Percentiles rank a stretch among this genome's conserved stretches.
These are phyloP conservation scores for Dichetophora obliterata DNA, from an alignment of 2,888 invertebrate species.

Conservation along the genomic window DNA sequence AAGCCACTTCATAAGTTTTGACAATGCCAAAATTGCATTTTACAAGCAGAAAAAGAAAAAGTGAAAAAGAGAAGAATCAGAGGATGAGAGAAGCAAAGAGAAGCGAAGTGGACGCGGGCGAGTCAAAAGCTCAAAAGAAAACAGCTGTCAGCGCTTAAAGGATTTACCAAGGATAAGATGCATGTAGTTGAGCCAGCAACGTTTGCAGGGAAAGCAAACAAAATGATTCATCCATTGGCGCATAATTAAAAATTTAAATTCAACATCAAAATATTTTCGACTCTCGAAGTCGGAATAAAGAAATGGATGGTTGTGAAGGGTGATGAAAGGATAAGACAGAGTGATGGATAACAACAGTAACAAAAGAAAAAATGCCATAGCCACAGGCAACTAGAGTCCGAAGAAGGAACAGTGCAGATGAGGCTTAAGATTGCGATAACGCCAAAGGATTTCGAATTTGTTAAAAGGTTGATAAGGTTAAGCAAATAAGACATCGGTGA, in stretches of 20 bases:
- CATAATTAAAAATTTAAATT: conserved; percentile 5
- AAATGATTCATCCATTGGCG: not conserved
- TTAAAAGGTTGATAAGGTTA: no score
- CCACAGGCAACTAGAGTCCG: no score
- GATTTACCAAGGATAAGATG: conserved; percentile 21
- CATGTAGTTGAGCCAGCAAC: not conserved
- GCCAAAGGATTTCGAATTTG: no score
- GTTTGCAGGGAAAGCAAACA: not conserved
- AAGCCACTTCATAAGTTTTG: conserved; percentile 38
- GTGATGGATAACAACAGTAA: not conserved
- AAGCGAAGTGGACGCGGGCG: not conserved
- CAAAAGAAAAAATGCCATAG: not conserved
- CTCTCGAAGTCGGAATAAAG: not conserved
- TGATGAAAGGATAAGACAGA: not conserved
- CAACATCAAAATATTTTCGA: conserved; percentile 3
- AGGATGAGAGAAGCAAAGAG: not conserved
- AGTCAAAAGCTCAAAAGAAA: conserved; percentile 3
- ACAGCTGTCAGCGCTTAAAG: conserved; percentile 29
- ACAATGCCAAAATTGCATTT: conserved; percentile 35
- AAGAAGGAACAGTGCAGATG: no score
- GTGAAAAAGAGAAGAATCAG: not conserved
- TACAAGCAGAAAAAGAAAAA: not conserved
- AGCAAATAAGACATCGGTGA: no score
- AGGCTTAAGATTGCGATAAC: no score
- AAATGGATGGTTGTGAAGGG: not conserved